Conservation (phyloP, 2,797 vertebrate species). For the Capromys pilorides region DNA sequence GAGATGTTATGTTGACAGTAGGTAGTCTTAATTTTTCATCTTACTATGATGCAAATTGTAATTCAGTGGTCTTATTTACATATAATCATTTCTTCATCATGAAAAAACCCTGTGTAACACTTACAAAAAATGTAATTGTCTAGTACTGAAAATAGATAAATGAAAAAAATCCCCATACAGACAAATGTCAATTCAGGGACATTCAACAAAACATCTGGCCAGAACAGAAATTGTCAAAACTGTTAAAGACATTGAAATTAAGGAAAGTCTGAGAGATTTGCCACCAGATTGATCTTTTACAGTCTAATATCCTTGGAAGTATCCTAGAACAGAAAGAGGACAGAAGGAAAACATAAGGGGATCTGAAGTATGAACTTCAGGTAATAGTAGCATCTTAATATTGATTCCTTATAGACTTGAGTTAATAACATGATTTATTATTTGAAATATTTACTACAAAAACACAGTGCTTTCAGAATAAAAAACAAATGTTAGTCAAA, state of each 20-base stretch:
- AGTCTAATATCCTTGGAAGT: too few species aligned
- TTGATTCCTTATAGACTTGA: not conserved
- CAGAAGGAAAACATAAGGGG: not conserved
- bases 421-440: not conserved
- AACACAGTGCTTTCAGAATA: not conserved
- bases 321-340: not conserved
- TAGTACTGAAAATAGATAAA: not conserved
- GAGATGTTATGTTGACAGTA: not conserved
- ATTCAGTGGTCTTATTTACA: not conserved
- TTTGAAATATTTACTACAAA: not conserved
- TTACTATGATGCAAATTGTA: not conserved
- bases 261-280: not conserved
- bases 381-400: not conserved
- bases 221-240: not conserved
- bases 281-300: not conserved
- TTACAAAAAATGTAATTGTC: not conserved
- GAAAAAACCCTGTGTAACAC: not conserved
- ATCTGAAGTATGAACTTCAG: not conserved
- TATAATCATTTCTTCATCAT: not conserved
- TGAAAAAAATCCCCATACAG: not conserved
- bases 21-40: not conserved
- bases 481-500: not conserved
- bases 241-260: not conserved
- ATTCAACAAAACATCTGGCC: not conserved
- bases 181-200: not conserved